Evolutionary conservation across 1,140 invertebrate genomes (phyloP), one percentile per base, ranked within the genome.

Genomic region (Neodiprion pinetum): DNA sequence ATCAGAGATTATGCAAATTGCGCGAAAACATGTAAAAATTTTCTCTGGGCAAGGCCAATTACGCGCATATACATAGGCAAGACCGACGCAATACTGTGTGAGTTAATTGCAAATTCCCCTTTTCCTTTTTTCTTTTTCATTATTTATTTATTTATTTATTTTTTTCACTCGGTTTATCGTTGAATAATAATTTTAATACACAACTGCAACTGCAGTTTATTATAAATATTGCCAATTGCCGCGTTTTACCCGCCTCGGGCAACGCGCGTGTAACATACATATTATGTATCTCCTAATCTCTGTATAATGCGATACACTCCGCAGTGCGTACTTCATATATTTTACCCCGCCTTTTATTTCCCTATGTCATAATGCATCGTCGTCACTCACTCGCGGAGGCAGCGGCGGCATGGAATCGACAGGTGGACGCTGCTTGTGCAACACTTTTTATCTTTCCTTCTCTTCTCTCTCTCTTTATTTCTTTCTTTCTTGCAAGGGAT

Each of bases 271-370:
- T 40, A 17, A 61, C 11, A 5, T 17, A 14, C 11, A 14, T 17
- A 14, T 61, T 61, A 61, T 61, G n/a, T 61, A 61, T 61, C n/a
- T 61, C 9, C 11, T 61, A 61, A 61, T 14, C 53, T 14, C 11
- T 61, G n/a, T 61, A 61, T 12, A 61, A 61, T 61, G 53, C 53
- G 28, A 40, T 40, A 40, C 28, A 40, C 28, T 40, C 28, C 28
- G 28, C 28, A 40, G 28, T 40, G 28, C 28, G 28, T 40, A 40
- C 28, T 40, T 40, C 28, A 40, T 40, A 61, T 14, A 61, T 17
- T 61, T 61, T 61, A 61, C 53, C 53, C 53, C 53, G 53, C 11
- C 53, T 61, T 61, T 61, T 61, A 61, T 61, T 61, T 61, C n/a
- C n/a, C 53, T 14, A 4, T 61, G 53, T 61, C 53, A 9, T 40